Evolutionary conservation across 2,888 invertebrate genomes (phyloP).

Genomic region (Carterocephalus palaemon): DNA sequence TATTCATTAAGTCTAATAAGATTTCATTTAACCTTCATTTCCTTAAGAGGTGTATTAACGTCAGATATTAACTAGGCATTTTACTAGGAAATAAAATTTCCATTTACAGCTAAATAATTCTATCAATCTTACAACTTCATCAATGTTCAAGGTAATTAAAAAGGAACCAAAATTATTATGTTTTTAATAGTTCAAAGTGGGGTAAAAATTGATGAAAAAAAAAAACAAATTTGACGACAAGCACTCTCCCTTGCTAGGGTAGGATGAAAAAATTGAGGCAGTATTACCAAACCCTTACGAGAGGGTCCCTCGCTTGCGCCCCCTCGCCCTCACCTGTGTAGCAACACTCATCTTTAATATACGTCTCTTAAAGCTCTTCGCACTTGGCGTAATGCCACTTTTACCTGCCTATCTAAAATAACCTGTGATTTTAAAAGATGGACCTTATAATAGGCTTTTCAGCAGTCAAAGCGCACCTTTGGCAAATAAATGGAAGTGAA

Average conservation of each 20-base stretch:
- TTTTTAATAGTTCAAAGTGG: no score
- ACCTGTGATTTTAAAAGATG: constrained; percentile 50
- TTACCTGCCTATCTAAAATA: constrained; percentile 58
- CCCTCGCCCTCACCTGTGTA: constrained; percentile 53
- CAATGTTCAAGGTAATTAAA: no score
- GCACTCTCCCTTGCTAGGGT: background rate
- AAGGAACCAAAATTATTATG: no score
- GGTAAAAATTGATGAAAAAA: background rate
- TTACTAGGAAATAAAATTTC: no score
- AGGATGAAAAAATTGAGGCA: constrained; percentile 55
- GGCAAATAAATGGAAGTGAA: constrained; percentile 8
- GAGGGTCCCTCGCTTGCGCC: constrained; percentile 51
- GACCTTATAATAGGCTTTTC: constrained; percentile 49
- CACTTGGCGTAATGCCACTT: constrained; percentile 65
- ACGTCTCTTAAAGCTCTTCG: constrained; percentile 69
- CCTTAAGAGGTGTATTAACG: constrained; percentile 47
- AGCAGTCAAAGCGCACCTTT: constrained; percentile 22
- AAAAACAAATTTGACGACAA: background rate
- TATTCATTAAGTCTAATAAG: constrained; percentile 49
- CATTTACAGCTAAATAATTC: no score
- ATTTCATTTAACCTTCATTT: constrained; percentile 48
- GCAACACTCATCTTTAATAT: constrained; percentile 65
- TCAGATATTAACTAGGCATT: constrained; percentile 26
- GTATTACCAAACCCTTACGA: constrained; percentile 51
- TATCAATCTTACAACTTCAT: no score